Evolutionary conservation across 1,140 invertebrate species (phyloP), one percentile per base, ranked within the genome.

Genomic region (Macrostomum lignano): DNA sequence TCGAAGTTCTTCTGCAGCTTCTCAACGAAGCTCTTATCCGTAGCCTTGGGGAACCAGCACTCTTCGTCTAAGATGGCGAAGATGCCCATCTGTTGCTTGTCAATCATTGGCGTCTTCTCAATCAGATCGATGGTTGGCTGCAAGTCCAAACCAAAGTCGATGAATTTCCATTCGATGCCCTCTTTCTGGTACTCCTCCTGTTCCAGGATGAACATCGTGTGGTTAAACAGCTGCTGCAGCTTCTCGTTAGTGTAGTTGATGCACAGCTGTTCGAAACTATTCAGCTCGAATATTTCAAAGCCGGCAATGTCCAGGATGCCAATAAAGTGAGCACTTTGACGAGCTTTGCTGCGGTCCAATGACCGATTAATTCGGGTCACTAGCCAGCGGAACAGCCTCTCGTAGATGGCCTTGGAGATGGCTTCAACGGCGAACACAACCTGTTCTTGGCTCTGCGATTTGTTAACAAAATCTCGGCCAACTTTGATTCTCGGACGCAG

Each of bases 231-330:
- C 56, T 98, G 91, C 52, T 98, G 91, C 7, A 98, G 63, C 54
- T 96, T 98, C 55, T 98, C 91, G 54, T 98, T 98, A 0, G 91
- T 96, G 61, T 96, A 98, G 57, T 98, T 98, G 43, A 98, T 98
- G 53, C 91, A 98, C 29, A 98, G 57, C 58, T 98, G 88, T 56
- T 98, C 88, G 50, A 96, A 96, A 24, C 13, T 11, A 39, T 48
- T 41, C 45, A 69, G 62, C 44, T 93, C 77, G 55, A 98, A 98
- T 44, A 98, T 98, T 67, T 98, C 91, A 51, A 98, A 98, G 45
- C 91, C 91, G 44, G 91, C 88, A 69, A 98, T 96, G 67, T 98
- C 91, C 25, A 98, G 68, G 42, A 98, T 98, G 13, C 91, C 91
- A 45, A 98, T 94, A 47, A 98, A 98, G 15, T 81, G 91, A 13